These are phyloP conservation scores for Heterohyrax brucei DNA, from an alignment of 2,797 vertebrate species.

Conservation along the genomic window DNA sequence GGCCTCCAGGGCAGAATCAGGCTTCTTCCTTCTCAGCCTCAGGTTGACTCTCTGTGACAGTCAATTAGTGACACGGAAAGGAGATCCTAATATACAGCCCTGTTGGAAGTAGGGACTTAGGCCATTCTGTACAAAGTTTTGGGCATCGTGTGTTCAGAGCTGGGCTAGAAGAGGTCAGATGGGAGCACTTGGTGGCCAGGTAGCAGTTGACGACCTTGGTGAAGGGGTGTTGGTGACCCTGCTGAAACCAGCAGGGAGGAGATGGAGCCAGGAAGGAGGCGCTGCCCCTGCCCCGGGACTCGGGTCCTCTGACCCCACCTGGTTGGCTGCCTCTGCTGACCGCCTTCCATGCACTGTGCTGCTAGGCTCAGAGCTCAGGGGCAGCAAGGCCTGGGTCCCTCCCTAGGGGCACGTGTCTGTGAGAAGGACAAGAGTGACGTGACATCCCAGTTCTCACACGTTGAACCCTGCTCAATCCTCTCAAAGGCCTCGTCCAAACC, in stretches of 20 bases:
- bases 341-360: not conserved
- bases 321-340: too few species aligned
- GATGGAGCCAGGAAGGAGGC: not conserved
- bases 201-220: not conserved
- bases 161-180: accelerated
- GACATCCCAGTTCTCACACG: not conserved
- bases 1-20: not conserved
- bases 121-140: accelerated
- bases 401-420: not conserved
- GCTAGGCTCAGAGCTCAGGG: accelerated
- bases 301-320: too few species aligned
- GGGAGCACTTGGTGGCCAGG: not conserved
- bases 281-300: too few species aligned
- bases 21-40: not conserved
- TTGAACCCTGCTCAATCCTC: accelerated
- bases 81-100: too few species aligned
- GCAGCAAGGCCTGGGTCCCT: not conserved
- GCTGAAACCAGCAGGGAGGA: not conserved
- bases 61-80: accelerated
- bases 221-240: not conserved
- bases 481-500: not conserved
- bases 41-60: accelerated
- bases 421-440: not conserved
- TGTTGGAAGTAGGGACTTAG: not conserved
- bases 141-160: accelerated